Percentiles rank a stretch among this genome's conserved stretches.
These are phyloP conservation scores for Stichodactyla helianthus DNA, from an alignment of 64 coral and sea anemone species.

Conservation along the genomic window DNA sequence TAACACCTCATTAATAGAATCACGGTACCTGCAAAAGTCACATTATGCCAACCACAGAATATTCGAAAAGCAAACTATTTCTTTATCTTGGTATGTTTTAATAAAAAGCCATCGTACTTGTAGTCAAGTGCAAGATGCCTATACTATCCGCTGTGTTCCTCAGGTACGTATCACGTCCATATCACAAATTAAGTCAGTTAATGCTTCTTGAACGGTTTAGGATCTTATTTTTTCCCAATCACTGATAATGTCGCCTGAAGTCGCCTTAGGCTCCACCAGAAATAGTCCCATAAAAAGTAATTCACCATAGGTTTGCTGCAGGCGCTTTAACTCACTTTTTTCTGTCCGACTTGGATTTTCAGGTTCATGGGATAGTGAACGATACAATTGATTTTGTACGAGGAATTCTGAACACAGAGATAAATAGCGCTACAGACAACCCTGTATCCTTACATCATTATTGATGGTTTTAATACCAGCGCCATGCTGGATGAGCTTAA, in stretches of 20 bases:
- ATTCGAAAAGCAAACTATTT: too few species aligned
- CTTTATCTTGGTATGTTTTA: neutral
- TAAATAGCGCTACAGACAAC: constrained; percentile 98
- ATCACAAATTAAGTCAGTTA: neutral
- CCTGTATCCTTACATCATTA: constrained; percentile 74
- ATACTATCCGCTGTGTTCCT: constrained; percentile 88
- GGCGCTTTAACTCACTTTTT: neutral
- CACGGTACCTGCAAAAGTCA: too few species aligned
- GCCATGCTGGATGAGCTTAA: too few species aligned
- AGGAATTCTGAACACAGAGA: constrained; percentile 88
- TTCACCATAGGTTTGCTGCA: too few species aligned
- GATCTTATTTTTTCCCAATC: too few species aligned
- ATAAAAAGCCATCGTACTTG: constrained; percentile 92
- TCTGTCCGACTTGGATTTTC: neutral
- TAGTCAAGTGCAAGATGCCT: constrained; percentile 82
- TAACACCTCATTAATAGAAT: too few species aligned
- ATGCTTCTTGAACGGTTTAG: neutral
- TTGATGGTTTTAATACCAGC: too few species aligned
- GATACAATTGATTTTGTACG: constrained; percentile 94
- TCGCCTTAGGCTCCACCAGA: too few species aligned
- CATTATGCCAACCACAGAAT: too few species aligned
- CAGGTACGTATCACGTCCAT: constrained; percentile 41
- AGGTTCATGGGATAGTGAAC: constrained; percentile 92
- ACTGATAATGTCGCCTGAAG: too few species aligned
- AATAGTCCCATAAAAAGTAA: too few species aligned